Base-by-base conservation (phyloP, 1,140 invertebrate species). In the Hyles euphorbiae region DNA sequence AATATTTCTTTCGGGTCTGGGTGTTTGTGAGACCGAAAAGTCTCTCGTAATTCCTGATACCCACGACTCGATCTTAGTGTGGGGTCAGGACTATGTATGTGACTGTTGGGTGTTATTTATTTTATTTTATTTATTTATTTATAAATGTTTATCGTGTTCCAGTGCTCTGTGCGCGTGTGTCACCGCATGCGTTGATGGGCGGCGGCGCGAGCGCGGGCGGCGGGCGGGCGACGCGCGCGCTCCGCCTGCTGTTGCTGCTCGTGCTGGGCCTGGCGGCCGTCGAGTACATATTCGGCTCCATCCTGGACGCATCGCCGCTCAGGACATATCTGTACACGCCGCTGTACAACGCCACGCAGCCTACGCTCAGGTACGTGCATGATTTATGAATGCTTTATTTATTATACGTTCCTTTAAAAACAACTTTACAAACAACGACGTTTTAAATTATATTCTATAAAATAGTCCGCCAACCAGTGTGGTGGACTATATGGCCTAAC, bases 161-260 rank as follows among this genome's bases (percentile, higher is more conserved):
- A 74, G 75, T 56, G 59, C 49, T 70, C 56, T 63, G 67, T 50
- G 61, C 58, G 63, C 57, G 63, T 5, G 36, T 40, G 46, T 51
- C 62, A 65, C 56, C 74, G 67, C 67, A 84, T 87, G 83, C 76
- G 80, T 87, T 89, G 74, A 86, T 88, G 80, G 83, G 83, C 73
- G 73, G 70, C 53, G 73, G 62, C 65, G 61, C 65, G 61, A 63
- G 61, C 70, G 60, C 68, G 47, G 74, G 79, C 75, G 79, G 76
- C 65, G 77, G 81, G 72, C 73, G 83, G 74, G 75, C 78, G 71
- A 72, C 77, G 75, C 82, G 82, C 63, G 84, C 83, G 72, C 77
- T 85, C 46, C 81, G 84, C 63, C 78, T 85, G 61, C 76, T 87
- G 47, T 60, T 87, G 12, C 72, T 88, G 58, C 58, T 79, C 58